Evolutionary conservation across 2,113 vertebrate genomes (phyloP).

Genomic region (Apus apus): DNA sequence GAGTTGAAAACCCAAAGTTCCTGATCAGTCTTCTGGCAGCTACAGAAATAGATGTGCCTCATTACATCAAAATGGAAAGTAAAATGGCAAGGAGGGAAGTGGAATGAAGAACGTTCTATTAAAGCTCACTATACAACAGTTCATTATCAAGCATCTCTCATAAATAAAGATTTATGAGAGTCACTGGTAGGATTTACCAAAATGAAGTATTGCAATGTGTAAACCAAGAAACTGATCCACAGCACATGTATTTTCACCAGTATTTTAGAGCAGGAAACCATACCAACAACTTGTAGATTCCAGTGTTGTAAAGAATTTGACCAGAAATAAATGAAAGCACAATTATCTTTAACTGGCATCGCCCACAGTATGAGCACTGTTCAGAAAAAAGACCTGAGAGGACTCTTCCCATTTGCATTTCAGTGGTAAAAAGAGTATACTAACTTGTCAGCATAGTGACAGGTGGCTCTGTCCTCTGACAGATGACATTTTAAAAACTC

Average conservation of each 20-base stretch:
- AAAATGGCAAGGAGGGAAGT: not conserved
- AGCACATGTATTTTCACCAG: not conserved
- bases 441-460: not conserved
- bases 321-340: not conserved
- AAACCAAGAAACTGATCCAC: not conserved
- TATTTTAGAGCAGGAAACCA: not conserved
- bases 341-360: not conserved
- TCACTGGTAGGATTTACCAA: not conserved
- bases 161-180: not conserved
- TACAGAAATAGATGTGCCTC: not conserved
- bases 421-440: not conserved
- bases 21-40: not conserved
- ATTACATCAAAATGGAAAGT: not conserved
- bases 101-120: not conserved
- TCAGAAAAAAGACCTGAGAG: not conserved
- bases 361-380: fast-evolving
- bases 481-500: not conserved
- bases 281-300: not conserved
- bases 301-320: not conserved
- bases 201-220: not conserved
- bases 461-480: not conserved
- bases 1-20: not conserved
- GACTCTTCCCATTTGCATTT: not conserved
- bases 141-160: not conserved
- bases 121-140: not conserved